These are phyloP conservation scores for Eidolon helvum DNA, from an alignment of 2,113 vertebrate species.

Conservation along the genomic window DNA sequence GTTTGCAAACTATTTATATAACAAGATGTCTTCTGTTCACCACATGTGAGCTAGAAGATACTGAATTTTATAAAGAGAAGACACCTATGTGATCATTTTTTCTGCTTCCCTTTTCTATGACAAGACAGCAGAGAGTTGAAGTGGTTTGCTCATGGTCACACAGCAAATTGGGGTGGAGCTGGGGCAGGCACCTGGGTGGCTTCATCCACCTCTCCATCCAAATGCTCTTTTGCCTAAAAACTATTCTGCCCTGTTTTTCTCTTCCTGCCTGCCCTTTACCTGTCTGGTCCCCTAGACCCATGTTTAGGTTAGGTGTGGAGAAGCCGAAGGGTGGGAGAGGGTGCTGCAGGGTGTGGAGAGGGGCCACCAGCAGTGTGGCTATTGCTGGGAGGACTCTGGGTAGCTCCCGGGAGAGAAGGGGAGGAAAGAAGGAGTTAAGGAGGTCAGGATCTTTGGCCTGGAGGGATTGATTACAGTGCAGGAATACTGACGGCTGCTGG, in stretches of 20 bases:
- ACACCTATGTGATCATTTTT: background rate
- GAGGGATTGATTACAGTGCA: background rate
- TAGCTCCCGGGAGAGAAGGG: background rate
- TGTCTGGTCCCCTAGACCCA: background rate
- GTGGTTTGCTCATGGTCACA: accelerated
- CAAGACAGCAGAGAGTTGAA: background rate
- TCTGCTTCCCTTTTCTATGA: background rate
- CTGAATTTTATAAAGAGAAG: background rate
- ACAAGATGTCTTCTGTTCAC: background rate
- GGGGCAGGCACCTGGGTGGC: too few species aligned
- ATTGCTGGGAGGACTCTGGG: background rate
- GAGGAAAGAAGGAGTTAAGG: background rate
- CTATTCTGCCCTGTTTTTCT: background rate
- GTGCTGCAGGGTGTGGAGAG: background rate
- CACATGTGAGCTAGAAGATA: background rate
- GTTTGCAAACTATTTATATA: background rate
- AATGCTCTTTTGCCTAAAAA: background rate
- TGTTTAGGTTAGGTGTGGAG: background rate
- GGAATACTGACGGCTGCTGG: background rate
- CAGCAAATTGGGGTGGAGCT: background rate
- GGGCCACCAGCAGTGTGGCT: accelerated
- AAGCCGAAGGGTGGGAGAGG: background rate
- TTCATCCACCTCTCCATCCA: background rate
- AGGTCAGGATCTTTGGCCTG: background rate
- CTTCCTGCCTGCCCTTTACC: background rate